These are phyloP conservation scores for Mustela lutreola DNA, from an alignment of 2,113 vertebrate species.

Conservation along the genomic window DNA sequence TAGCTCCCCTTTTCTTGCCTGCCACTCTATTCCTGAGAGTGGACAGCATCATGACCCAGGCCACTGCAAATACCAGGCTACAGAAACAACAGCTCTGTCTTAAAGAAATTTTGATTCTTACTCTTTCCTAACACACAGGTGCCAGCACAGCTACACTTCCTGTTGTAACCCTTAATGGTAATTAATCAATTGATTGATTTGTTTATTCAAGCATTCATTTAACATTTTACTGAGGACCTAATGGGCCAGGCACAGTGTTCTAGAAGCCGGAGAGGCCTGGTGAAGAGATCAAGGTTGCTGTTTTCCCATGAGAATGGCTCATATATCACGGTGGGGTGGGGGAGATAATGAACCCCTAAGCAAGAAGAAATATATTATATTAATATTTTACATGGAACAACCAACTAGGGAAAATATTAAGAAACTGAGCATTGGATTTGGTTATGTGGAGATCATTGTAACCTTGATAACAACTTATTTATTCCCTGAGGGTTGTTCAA, in stretches of 20 bases:
- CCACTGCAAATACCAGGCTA: neutral
- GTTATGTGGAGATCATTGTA: neutral
- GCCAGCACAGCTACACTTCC: neutral
- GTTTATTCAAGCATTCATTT: neutral
- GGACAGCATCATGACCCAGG: neutral
- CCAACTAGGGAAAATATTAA: neutral
- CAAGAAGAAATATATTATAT: neutral
- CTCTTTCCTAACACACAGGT: neutral
- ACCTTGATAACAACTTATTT: neutral
- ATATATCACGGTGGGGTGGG: neutral
- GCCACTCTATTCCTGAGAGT: neutral
- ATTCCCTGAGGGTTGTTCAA: neutral
- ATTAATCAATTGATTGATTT: neutral
- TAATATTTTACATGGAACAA: neutral
- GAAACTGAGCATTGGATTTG: neutral
- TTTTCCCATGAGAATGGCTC: neutral
- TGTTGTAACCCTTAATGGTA: neutral
- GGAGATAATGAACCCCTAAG: neutral
- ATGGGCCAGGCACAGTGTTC: neutral
- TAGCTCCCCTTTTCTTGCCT: neutral
- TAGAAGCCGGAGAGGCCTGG: neutral
- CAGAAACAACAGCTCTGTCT: neutral
- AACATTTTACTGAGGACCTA: neutral
- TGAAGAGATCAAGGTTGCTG: neutral
- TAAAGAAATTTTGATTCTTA: neutral